Evolutionary conservation across 2,888 invertebrate species (phyloP).

Genomic region (Nomada fabriciana): DNA sequence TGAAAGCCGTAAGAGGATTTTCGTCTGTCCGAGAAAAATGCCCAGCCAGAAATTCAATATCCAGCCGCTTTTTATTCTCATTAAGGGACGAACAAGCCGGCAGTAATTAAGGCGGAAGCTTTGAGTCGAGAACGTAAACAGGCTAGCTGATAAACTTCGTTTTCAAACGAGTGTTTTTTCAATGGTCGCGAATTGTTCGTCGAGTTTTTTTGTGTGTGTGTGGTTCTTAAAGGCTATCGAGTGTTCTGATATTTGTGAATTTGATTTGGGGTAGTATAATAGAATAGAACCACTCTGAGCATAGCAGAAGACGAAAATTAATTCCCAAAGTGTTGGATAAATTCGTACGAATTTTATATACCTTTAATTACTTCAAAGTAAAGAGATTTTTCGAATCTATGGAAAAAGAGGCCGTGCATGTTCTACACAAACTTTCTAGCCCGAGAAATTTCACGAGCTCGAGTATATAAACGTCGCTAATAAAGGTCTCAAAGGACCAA

Average conservation of each 20-base stretch:
- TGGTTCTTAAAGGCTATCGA: too few relatives aligned
- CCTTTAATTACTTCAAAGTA: too few relatives aligned
- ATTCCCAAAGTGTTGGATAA: too few relatives aligned
- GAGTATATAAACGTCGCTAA: constrained; percentile 60
- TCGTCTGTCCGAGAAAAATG: constrained; percentile 17
- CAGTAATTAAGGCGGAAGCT: constrained; percentile 18
- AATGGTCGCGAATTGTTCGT: neutral
- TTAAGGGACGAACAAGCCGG: constrained; percentile 14
- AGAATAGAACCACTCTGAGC: too few relatives aligned
- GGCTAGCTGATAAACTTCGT: neutral
- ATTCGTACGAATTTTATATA: too few relatives aligned
- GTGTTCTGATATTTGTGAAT: too few relatives aligned
- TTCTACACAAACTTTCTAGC: constrained; percentile 19
- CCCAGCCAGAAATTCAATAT: constrained; percentile 29
- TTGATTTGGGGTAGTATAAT: too few relatives aligned
- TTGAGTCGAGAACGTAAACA: constrained; percentile 12
- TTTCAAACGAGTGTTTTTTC: neutral
- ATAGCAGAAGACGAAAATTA: too few relatives aligned
- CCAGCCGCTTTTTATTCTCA: constrained; percentile 28
- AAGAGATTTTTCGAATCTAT: too few relatives aligned
- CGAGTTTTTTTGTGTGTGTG: neutral
- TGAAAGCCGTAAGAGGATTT: constrained; percentile 39
- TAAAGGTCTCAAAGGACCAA: constrained; percentile 52
- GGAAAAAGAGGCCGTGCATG: neutral
- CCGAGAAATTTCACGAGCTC: constrained; percentile 31